Percentiles rank a stretch among this genome's conserved stretches.
Evolutionary conservation across 2,113 vertebrate species (phyloP).

Genomic region (Pachycephala philippinensis): DNA sequence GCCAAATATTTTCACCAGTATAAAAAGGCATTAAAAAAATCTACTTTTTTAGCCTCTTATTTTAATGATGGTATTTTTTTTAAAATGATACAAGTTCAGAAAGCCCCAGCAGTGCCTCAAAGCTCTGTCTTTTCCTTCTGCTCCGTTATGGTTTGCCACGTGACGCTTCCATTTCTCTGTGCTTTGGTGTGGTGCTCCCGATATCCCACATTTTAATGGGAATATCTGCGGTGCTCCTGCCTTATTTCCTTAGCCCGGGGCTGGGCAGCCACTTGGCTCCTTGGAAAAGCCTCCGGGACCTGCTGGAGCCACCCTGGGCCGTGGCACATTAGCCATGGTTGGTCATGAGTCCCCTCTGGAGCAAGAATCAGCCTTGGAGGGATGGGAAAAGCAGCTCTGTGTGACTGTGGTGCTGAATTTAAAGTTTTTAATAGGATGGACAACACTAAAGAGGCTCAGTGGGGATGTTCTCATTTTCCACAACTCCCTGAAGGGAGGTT

Average conservation of each 20-base stretch:
- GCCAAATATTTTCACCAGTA: neutral
- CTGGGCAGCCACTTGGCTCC: rapidly evolving
- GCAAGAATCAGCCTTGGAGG: neutral
- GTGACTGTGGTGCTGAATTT: rapidly evolving
- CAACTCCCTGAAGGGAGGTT: rapidly evolving
- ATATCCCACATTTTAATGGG: neutral
- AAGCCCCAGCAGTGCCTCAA: neutral
- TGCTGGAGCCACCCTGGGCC: neutral
- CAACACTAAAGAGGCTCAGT: rapidly evolving
- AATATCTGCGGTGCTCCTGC: neutral
- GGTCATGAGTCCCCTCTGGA: neutral
- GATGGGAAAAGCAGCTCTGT: neutral
- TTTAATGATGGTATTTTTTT: neutral
- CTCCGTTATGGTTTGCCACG: rapidly evolving
- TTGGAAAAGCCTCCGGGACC: neutral
- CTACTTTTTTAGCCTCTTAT: neutral
- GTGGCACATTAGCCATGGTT: neutral
- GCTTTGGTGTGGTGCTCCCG: neutral
- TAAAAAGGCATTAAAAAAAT: neutral
- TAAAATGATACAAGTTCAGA: neutral
- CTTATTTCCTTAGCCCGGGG: neutral
- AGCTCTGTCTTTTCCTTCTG: rapidly evolving
- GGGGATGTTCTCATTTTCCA: rapidly evolving
- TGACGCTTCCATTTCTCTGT: neutral
- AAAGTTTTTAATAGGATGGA: rapidly evolving